Conservation (phyloP, 1,140 invertebrate genomes). For the Doryteuthis pealeii region DNA sequence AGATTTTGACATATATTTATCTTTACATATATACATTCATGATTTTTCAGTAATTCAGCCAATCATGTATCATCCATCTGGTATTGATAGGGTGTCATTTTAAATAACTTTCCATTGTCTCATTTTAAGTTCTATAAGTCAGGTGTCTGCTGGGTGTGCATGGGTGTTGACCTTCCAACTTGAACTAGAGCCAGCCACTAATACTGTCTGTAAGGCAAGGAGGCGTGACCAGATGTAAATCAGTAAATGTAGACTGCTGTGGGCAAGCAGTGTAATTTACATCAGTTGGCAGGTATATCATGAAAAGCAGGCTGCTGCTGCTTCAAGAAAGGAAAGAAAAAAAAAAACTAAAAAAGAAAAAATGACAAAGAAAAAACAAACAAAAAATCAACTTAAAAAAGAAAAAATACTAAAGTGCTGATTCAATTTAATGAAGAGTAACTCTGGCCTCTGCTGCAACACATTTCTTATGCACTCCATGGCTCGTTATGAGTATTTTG, state of each 20-base stretch:
- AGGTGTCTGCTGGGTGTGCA: constrained; percentile 10
- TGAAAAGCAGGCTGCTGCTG: neutral
- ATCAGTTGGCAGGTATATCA: neutral
- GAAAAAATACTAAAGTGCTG: too few relatives aligned
- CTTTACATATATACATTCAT: constrained; percentile 5
- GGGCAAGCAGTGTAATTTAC: neutral
- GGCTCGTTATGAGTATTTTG: constrained; percentile 23
- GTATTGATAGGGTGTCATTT: neutral
- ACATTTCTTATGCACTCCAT: constrained; percentile 39
- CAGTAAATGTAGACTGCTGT: neutral
- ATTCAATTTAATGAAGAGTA: neutral
- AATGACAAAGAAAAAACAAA: too few relatives aligned
- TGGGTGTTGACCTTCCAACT: constrained; percentile 8
- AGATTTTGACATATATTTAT: constrained; percentile 3
- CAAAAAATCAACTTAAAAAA: too few relatives aligned
- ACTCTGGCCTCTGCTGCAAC: constrained; percentile 32
- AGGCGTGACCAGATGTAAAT: neutral
- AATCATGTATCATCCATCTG: constrained; percentile 11
- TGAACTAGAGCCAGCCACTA: constrained; percentile 1
- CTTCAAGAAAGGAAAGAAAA: neutral
- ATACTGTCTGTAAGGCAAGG: neutral
- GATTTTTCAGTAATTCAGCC: neutral
- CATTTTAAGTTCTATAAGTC: constrained; percentile 8
- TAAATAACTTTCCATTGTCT: neutral
- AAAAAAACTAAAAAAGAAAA: too few relatives aligned